Evolutionary conservation across 2,113 vertebrate genomes (phyloP).

Genomic region (Picathartes gymnocephalus): DNA sequence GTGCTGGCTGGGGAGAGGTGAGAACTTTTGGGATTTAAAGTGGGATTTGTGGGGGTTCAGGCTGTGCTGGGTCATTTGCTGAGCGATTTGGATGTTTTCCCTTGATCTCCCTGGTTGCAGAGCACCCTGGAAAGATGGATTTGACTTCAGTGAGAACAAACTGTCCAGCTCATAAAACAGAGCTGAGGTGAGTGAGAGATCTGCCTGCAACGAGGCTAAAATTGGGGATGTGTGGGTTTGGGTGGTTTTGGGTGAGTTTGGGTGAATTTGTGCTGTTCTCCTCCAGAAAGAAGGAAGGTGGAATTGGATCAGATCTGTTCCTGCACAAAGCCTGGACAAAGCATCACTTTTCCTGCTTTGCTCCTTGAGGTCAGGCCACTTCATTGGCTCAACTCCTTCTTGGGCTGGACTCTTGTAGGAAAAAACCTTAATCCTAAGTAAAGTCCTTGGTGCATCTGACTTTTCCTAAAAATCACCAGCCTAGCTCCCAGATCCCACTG

Average conservation of each 20-base stretch:
- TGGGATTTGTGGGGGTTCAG: neutral
- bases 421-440: neutral
- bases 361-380: neutral
- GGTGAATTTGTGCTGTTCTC: neutral
- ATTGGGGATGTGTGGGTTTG: neutral
- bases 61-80: neutral
- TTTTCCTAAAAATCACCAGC: neutral
- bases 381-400: neutral
- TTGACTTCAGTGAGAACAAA: neutral
- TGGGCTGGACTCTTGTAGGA: neutral
- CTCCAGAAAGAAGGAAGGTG: neutral
- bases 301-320: fast-evolving
- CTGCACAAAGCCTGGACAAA: neutral
- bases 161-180: neutral
- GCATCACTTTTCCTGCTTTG: neutral
- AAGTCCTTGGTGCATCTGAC: neutral
- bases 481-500: neutral
- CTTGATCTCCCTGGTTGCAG: neutral
- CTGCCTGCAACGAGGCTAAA: neutral
- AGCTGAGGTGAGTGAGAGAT: neutral
- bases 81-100: neutral
- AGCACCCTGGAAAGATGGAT: neutral
- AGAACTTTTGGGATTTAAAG: neutral
- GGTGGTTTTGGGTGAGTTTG: neutral
- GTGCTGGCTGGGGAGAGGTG: neutral